Base-by-base conservation (phyloP, 2,113 vertebrate species). In the Tachysurus vachellii region DNA sequence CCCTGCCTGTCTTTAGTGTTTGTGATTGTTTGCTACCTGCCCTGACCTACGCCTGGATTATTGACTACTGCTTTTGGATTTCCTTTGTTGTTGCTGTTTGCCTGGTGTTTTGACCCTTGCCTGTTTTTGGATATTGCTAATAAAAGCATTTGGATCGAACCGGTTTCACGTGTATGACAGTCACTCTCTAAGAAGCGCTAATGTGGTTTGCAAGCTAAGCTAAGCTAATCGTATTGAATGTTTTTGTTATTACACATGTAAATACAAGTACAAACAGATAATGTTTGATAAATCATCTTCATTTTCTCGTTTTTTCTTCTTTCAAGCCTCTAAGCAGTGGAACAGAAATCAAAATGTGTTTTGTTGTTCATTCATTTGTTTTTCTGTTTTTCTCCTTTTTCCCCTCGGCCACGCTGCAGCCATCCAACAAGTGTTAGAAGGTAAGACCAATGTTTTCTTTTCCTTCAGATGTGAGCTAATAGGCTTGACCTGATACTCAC, bases 371-470 rank as follows among this genome's bases (percentile, higher is more conserved):
- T 56, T 84, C 31, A 76, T 89, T 85, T n/a, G 57, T 84, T 61
- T 85, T 21, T 13, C 21, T 57, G 36, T 47, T 86, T 10, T 36
- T 89, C 88, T 75, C 87, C 85, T 31, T 21, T 88, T 89, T 88
- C 80, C 88, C 87, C 50, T 44, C 84, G n/a, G 86, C 84, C 83
- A 87, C 87, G 70, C 87, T 79, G 88, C 93, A 95, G 94, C 92
- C 88, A 90, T 95, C 91, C 94, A 95, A 91, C 94, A 90, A 91
- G 93, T 94, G 91, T 93, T 92, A 36, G 93, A 95, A 96, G 95
- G 95, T 96, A 96, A 95, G 95, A 91, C 85, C 86, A 84, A 88
- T 86, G 88, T 79, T 90, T 83, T 75, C 54, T 80, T 56, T 80
- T 66, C 88, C 47, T 90, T 84, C 31, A 47, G 26, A 76, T 84